Evolutionary conservation across 2,113 vertebrate species (phyloP), one percentile per base, ranked within the genome.

Genomic region (Varanus salvator): DNA sequence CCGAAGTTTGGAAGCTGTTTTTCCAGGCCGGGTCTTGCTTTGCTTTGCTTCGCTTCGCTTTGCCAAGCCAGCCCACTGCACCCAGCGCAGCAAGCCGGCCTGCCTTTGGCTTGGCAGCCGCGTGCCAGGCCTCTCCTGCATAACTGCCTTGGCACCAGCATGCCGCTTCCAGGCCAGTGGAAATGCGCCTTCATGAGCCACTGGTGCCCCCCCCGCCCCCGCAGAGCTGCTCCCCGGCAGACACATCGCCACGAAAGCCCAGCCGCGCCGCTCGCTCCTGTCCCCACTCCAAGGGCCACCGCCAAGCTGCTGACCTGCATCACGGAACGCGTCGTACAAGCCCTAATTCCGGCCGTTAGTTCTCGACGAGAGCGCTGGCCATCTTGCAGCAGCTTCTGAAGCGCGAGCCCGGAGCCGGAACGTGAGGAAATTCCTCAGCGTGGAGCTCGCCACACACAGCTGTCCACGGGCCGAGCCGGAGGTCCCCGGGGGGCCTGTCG

Each of bases 141-240:
- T 68, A 78, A 80, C 48, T 71, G 25, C 34, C 83, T 78, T 89
- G 81, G 81, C 88, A 77, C 14, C 17, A 6, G 27, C 2, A 15
- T 15, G 2, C 2, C 1, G 80, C 57, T 52, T n/a, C 57, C 23
- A 34, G 88, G 88, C 88, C 88, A 17, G 44, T 29, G 66, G 72
- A 88, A 88, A 71, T 69, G 66, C 57, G 21, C 88, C 77, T 71
- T 84, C 76, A 84, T 68, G 71, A 77, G 80, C 88, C 88, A 76
- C 80, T 77, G 27, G 84, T 52, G 75, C 71, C 54, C 76, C 14
- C 71, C 27, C 54, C 76, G 7, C 71, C 27, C 60, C 38, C 52
- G 48, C 34, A 19, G 23, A 4, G 29, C 11, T 29, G 52, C 21
- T 71, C 81, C 80, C 38, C 87, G 69, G 25, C 48, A 68, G 72